These are phyloP conservation scores for Patella ulyssiponensis DNA, from an alignment of 2,888 invertebrate genomes.

Conservation along the genomic window DNA sequence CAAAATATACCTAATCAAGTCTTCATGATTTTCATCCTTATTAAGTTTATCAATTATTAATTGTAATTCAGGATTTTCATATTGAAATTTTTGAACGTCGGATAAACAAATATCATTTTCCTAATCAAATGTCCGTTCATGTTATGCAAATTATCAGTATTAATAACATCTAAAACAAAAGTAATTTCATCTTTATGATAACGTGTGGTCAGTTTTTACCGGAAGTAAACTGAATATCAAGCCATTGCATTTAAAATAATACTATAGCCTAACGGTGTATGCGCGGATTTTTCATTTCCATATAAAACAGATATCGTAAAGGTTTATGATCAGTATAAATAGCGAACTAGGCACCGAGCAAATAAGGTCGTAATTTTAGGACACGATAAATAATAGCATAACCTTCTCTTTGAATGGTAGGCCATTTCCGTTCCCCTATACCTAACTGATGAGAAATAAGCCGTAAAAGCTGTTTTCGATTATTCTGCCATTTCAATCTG, in stretches of 20 bases:
- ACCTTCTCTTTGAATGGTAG: constrained; percentile 17
- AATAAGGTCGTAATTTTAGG: constrained; percentile 10
- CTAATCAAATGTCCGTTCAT: neutral
- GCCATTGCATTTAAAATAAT: neutral
- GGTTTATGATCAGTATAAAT: constrained; percentile 26
- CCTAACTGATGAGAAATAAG: constrained; percentile 12
- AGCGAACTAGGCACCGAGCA: neutral
- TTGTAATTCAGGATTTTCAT: neutral
- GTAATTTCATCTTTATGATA: neutral
- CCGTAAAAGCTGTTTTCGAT: constrained; percentile 19
- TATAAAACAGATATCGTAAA: constrained; percentile 6
- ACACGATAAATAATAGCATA: constrained; percentile 1
- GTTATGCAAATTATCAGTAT: neutral
- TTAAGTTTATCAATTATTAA: neutral
- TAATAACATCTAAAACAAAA: neutral
- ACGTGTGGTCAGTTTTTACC: neutral
- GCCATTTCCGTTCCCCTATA: constrained; percentile 15
- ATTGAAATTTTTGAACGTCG: neutral
- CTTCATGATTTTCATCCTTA: neutral
- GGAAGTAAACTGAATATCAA: constrained; percentile 3
- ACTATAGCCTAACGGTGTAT: constrained; percentile 11
- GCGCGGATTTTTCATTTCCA: constrained; percentile 18
- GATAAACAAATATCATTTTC: neutral
- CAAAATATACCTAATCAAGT: neutral
- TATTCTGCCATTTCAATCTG: too few species aligned